These are phyloP conservation scores for Sinocyclocheilus rhinocerous DNA, from an alignment of 2,113 vertebrate species.

Conservation along the genomic window DNA sequence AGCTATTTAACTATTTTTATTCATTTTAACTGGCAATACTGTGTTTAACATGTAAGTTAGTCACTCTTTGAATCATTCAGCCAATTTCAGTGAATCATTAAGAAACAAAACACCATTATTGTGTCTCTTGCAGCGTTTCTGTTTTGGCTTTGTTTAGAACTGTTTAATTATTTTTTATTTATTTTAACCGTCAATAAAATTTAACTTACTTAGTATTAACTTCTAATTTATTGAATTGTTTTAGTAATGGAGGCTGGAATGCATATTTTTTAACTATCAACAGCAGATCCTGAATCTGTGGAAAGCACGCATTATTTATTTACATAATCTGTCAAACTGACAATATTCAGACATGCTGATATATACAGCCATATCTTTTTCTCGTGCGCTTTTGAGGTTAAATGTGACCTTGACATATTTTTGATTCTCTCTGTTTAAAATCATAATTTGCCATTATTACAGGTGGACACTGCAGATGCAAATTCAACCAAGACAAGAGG, in stretches of 20 bases:
- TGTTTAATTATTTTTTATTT: not conserved
- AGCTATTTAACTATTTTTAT: not conserved
- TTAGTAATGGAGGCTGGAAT: not conserved
- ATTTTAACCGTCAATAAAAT: not conserved
- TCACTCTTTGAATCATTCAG: not conserved
- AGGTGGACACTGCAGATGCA: constrained; percentile 91
- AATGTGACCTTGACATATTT: constrained; percentile 3
- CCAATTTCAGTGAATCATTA: not conserved
- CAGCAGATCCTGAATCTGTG: not conserved
- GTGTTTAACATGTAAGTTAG: not conserved
- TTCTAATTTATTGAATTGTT: not conserved
- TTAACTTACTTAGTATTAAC: not conserved
- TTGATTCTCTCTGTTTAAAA: not conserved
- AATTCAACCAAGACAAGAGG: constrained; percentile 83
- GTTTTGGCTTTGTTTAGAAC: not conserved
- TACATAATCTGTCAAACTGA: not conserved
- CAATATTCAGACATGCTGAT: not conserved
- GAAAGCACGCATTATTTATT: not conserved
- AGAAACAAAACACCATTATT: too few species aligned
- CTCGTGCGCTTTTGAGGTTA: not conserved
- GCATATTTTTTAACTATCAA: not conserved
- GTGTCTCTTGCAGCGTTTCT: too few species aligned
- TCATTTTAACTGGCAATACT: not conserved
- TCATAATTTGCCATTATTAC: constrained; percentile 39
- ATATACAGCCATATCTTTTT: not conserved